A percentile compares a stretch with the other conserved stretches of the same genome.
Evolutionary conservation across 2,797 vertebrate species (phyloP).

Genomic region (Catamblyrhynchus diadema): DNA sequence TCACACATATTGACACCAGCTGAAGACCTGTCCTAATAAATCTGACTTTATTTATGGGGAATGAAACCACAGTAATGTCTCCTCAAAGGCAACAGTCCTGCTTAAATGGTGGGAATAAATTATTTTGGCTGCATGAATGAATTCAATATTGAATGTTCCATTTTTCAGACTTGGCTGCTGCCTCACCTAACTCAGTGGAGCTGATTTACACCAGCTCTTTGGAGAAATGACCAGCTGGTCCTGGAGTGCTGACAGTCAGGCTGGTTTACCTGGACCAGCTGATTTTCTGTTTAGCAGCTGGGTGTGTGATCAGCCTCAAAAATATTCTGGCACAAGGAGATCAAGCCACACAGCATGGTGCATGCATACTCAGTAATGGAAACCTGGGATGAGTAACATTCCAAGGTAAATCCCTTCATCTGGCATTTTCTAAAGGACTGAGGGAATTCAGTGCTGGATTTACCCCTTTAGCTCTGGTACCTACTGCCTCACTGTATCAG

Average conservation of each 20-base stretch:
- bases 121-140: background rate
- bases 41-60: background rate
- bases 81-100: background rate
- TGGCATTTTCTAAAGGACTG: background rate
- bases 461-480: background rate
- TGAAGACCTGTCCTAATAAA: constrained; percentile 34
- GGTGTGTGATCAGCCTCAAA: background rate
- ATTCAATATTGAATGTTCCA: background rate
- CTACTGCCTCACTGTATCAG: background rate
- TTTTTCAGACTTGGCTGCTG: background rate
- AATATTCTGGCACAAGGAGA: fast-evolving
- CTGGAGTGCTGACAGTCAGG: background rate
- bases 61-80: background rate
- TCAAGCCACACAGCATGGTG: background rate
- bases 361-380: background rate
- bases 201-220: background rate
- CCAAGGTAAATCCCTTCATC: background rate
- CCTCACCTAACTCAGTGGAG: background rate
- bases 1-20: constrained; percentile 17
- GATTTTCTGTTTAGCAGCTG: background rate
- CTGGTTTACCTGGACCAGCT: background rate
- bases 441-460: background rate
- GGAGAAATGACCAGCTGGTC: background rate
- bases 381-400: background rate
- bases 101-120: background rate